Conservation (phyloP, 2,113 vertebrate genomes). For the Cnemophilus loriae region DNA sequence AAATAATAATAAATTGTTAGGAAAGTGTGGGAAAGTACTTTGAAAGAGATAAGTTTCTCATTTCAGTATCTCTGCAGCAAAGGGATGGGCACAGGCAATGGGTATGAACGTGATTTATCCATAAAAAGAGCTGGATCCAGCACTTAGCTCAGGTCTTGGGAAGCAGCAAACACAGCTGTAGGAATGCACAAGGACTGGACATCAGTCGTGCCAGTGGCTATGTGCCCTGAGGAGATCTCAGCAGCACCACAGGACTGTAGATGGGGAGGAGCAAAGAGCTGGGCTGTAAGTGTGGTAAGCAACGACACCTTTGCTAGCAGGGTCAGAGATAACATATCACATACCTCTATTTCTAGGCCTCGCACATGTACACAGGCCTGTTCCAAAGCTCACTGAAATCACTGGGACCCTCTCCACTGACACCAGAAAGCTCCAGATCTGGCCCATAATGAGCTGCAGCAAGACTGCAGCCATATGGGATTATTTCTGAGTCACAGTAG, state of each 20-base stretch:
- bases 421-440: neutral
- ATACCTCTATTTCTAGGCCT: neutral
- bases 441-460: neutral
- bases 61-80: neutral
- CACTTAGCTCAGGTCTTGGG: neutral
- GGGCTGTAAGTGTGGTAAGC: neutral
- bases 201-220: neutral
- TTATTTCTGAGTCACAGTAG: slow-evolving; percentile 28
- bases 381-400: neutral
- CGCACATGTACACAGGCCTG: neutral
- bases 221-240: neutral
- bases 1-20: neutral
- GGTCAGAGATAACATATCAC: neutral
- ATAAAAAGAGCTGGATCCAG: neutral
- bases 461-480: slow-evolving; percentile 34
- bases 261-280: neutral
- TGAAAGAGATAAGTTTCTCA: neutral
- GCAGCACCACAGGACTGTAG: neutral
- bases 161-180: neutral
- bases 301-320: neutral
- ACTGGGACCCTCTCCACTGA: neutral
- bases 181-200: neutral
- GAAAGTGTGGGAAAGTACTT: neutral
- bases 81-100: neutral
- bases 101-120: neutral